Evolutionary conservation across 2,888 invertebrate genomes (phyloP).

Genomic region (Helobdella robusta): DNA sequence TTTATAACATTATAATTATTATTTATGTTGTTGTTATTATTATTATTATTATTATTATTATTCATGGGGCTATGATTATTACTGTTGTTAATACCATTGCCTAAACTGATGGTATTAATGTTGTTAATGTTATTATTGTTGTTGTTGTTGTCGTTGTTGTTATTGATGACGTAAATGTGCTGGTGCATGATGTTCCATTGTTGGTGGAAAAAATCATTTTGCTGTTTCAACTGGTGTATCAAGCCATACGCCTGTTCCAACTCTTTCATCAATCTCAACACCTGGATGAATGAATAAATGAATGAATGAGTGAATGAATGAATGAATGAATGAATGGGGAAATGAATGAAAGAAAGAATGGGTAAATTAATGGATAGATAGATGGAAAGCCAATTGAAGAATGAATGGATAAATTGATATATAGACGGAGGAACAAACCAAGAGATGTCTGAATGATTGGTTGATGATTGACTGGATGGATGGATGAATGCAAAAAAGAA

Average conservation of each 20-base stretch:
- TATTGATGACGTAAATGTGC: neutral
- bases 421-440: too few species aligned
- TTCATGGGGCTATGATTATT: neutral
- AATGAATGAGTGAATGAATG: too few species aligned
- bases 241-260: conserved; percentile 35
- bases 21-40: too few species aligned
- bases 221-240: conserved; percentile 32
- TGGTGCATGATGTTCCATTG: conserved; percentile 21
- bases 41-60: neutral
- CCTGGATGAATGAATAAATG: too few species aligned
- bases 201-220: conserved; percentile 28
- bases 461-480: too few species aligned
- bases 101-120: neutral
- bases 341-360: neutral
- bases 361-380: neutral
- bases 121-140: conserved; percentile 9
- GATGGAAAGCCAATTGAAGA: too few species aligned
- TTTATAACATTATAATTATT: too few species aligned
- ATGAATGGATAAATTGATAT: too few species aligned
- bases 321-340: neutral
- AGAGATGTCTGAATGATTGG: too few species aligned
- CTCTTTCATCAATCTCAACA: conserved; percentile 31
- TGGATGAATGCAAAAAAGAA: too few species aligned
- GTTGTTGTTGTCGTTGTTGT: neutral
- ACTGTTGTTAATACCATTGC: neutral